phyloP scores from a whole-genome alignment of 2,888 invertebrate species.

The Drosophila trichaetosa region DNA sequence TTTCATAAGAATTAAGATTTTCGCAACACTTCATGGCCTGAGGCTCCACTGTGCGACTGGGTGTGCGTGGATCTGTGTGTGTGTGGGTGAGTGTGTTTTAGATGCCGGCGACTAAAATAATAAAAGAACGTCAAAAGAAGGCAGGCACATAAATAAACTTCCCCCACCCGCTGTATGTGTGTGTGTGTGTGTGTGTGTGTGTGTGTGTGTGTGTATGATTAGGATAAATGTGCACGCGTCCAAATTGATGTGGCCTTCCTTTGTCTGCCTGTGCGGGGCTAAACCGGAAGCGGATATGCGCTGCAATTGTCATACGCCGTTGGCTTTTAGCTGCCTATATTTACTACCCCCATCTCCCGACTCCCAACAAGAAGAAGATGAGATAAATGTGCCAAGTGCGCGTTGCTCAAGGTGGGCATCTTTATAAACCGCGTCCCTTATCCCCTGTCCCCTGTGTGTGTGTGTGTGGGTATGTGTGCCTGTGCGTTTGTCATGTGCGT shows the following conservation, averaged over 20 bases:
- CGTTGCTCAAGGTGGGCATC: constrained; percentile 51
- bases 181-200: constrained; percentile 1
- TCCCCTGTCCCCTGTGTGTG: not conserved
- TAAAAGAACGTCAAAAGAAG: constrained; percentile 77
- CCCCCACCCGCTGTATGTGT: constrained; percentile 15
- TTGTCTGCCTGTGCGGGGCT: constrained; percentile 29
- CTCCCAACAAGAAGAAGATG: not conserved
- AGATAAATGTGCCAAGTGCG: constrained; percentile 43
- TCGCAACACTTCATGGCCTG: not conserved
- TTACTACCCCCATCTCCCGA: constrained; percentile 7
- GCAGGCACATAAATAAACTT: constrained; percentile 75
- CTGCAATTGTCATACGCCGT: constrained; percentile 75
- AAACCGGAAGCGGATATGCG: constrained; percentile 76
- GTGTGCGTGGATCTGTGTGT: not conserved
- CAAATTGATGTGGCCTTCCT: constrained; percentile 72
- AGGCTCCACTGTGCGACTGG: not conserved
- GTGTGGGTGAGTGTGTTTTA: constrained; percentile 23
- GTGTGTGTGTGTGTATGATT: constrained; percentile 61
- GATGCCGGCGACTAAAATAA: constrained; percentile 71
- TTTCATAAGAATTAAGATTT: not conserved
- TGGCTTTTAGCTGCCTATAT: constrained; percentile 38
- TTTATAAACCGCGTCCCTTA: constrained; percentile 50
- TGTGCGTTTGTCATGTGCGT: constrained; percentile 38
- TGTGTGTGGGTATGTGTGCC: not conserved
- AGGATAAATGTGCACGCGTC: constrained; percentile 79